Evolutionary conservation across 2,888 invertebrate species (phyloP), one percentile per base, ranked within the genome.

Genomic region (Gortyna flavago): DNA sequence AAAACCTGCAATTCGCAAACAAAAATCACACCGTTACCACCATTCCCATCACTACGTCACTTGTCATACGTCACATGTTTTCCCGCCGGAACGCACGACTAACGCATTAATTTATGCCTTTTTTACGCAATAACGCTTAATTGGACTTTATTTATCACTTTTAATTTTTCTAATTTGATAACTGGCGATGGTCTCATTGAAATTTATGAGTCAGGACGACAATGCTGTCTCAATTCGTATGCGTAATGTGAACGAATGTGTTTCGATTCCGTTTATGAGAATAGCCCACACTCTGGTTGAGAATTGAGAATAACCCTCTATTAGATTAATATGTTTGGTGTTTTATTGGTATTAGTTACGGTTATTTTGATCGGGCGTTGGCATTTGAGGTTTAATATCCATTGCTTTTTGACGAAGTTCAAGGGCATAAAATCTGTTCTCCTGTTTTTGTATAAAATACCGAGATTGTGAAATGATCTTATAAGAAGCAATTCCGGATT

Each of bases 131-230:
- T 96, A 96, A 96, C 92, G 91, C 92, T 96, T 96, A 96, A 96
- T 96, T 95, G 96, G 93, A 91, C 94, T 95, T 95, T 96, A 96
- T 96, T 96, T 95, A 96, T 96, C 96, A 95, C 95, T 95, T 95
- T 96, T 96, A 96, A 96, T 96, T 96, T 96, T 96, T 95, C 93
- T 96, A 96, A 96, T 96, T 96, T 94, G 95, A 96, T 96, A 94
- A 96, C 93, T 92, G 90, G 89, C 89, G 88, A 91, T 92, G 86
- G 75, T 84, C 92, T 94, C 93, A 96, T 96, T 96, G 93, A 90
- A 94, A 96, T 96, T 96, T 96, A 96, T 95, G 94, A 93, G 82
- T 90, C 88, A 89, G 84, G 73, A 51, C 85, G 85, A 89, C 85
- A 83, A 86, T 92, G 90, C 90, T 90, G 93, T 95, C 95, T 95